phyloP scores from a whole-genome alignment of 2,888 invertebrate species.

The Parnassius glacialis region DNA sequence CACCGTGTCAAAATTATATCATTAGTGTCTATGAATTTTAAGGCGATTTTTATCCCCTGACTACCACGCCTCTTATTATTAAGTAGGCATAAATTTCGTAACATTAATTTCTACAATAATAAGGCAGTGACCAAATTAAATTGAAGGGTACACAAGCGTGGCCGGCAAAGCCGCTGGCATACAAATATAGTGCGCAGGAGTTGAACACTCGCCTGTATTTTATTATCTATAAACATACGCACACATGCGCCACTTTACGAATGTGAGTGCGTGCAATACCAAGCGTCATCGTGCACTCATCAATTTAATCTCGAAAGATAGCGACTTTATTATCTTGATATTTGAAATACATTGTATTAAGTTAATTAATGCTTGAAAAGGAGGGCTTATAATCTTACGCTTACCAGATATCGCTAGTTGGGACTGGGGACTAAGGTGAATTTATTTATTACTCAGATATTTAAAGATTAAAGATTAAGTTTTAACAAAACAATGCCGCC shows the following conservation, averaged over 20 bases:
- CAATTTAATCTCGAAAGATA: conserved; percentile 34
- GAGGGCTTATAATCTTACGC: too few relatives aligned
- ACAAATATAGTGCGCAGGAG: conserved; percentile 68
- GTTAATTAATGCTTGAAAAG: too few relatives aligned
- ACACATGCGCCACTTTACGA: conserved; percentile 38
- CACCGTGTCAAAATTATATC: too few relatives aligned
- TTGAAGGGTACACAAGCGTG: conserved; percentile 26
- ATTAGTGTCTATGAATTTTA: too few relatives aligned
- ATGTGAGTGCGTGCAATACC: conserved; percentile 38
- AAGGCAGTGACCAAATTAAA: conserved; percentile 28
- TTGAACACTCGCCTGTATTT: conserved; percentile 72
- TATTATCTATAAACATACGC: conserved; percentile 69
- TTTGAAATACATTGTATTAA: conserved; percentile 1
- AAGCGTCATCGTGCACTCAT: conserved; percentile 34
- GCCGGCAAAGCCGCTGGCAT: conserved; percentile 53
- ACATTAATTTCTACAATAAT: conserved; percentile 13
- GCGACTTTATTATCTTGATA: conserved; percentile 24
- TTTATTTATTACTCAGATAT: too few relatives aligned
- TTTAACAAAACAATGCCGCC: too few relatives aligned
- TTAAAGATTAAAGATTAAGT: too few relatives aligned
- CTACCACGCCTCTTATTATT: too few relatives aligned
- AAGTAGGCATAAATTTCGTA: too few relatives aligned
- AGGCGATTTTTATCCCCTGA: too few relatives aligned
- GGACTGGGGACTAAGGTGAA: too few relatives aligned
- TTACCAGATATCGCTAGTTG: too few relatives aligned